Conservation (phyloP, 1,140 invertebrate species). For the Orius insidiosus region DNA sequence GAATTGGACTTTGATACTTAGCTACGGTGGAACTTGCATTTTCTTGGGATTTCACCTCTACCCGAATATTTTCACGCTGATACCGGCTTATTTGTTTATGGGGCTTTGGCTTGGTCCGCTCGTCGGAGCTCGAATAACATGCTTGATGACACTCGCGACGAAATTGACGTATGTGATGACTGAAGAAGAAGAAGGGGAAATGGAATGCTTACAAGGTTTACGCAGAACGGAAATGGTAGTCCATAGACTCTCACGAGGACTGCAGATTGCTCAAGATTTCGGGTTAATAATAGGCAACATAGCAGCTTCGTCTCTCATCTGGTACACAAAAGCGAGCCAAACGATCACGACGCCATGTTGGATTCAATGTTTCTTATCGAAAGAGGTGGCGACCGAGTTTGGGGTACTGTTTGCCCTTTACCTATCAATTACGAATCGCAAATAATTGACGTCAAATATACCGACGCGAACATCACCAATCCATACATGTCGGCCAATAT, state of each 20-base stretch:
- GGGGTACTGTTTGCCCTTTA: slow-evolving; percentile 32
- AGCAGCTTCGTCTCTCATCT: slow-evolving; percentile 29
- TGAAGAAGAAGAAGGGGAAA: slow-evolving; percentile 31
- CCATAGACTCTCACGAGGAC: slow-evolving; percentile 24
- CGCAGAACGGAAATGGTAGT: slow-evolving; percentile 15
- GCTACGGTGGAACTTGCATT: slow-evolving; percentile 31
- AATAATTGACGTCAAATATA: background rate
- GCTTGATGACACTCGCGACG: slow-evolving; percentile 37
- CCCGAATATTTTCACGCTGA: slow-evolving; percentile 37
- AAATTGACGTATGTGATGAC: slow-evolving; percentile 36
- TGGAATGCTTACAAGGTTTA: slow-evolving; percentile 14
- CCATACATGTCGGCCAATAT: slow-evolving; percentile 22
- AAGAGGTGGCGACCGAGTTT: slow-evolving; percentile 31
- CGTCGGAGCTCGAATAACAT: slow-evolving; percentile 34
- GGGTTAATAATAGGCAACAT: slow-evolving; percentile 35
- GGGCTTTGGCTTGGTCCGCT: slow-evolving; percentile 36
- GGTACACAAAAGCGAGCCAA: slow-evolving; percentile 23
- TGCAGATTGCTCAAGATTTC: slow-evolving; percentile 37
- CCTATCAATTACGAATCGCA: slow-evolving; percentile 4
- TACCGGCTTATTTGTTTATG: slow-evolving; percentile 38
- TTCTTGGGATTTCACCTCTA: slow-evolving; percentile 40
- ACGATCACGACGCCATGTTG: slow-evolving; percentile 1
- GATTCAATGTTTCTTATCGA: slow-evolving; percentile 27
- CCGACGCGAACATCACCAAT: background rate
- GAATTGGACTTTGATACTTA: slow-evolving; percentile 30